Conservation (phyloP, 2,888 invertebrate genomes). For the Taphrorychus bicolor region DNA sequence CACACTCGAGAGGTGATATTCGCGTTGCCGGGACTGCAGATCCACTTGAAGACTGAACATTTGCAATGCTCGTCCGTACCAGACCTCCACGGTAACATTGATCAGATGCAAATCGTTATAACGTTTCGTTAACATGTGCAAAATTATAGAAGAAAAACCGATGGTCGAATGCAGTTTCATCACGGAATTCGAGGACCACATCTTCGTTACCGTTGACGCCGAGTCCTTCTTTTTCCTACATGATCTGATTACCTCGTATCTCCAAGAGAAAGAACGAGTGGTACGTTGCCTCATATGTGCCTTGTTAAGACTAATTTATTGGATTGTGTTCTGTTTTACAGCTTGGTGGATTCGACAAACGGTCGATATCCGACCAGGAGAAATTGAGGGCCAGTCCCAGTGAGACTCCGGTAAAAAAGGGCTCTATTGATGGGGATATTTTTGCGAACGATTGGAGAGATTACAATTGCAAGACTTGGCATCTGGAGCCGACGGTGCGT, state of each 20-base stretch:
- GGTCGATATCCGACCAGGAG: slow-evolving; percentile 46
- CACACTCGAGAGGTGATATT: slow-evolving; percentile 96
- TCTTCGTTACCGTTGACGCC: slow-evolving; percentile 97
- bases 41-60: slow-evolving; percentile 93
- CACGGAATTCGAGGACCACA: slow-evolving; percentile 98
- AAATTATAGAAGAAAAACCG: slow-evolving; percentile 74
- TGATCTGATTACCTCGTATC: slow-evolving; percentile 94
- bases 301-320: background rate
- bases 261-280: slow-evolving; percentile 89
- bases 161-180: slow-evolving; percentile 96
- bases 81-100: slow-evolving; percentile 64
- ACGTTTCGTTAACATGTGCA: background rate
- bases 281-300: slow-evolving; percentile 58
- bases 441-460: slow-evolving; percentile 87
- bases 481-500: slow-evolving; percentile 92
- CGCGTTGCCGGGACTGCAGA: slow-evolving; percentile 89
- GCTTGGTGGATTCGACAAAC: slow-evolving; percentile 50
- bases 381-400: slow-evolving; percentile 44
- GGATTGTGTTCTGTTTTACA: slow-evolving; percentile 35
- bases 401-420: slow-evolving; percentile 48
- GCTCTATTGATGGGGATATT: slow-evolving; percentile 64
- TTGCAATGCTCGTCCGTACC: slow-evolving; percentile 79
- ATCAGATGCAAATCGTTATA: too few relatives aligned
- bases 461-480: slow-evolving; percentile 95
- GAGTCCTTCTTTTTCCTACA: slow-evolving; percentile 98